phyloP scores from a whole-genome alignment of 1,140 invertebrate genomes.

The Penaeus indicus region DNA sequence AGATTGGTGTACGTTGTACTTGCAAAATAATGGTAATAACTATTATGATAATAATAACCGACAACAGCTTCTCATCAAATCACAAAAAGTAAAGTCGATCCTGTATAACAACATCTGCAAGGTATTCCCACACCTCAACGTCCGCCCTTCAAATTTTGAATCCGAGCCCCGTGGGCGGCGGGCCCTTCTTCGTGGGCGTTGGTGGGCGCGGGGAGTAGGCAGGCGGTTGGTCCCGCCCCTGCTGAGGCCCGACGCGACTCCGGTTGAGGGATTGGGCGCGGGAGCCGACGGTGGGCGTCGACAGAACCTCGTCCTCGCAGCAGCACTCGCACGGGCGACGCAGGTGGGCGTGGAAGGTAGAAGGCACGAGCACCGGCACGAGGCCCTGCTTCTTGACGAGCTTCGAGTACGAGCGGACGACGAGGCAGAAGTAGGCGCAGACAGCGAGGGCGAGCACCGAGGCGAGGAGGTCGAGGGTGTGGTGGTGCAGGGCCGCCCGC shows the following conservation, averaged over 20 bases:
- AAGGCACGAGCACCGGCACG: conserved; percentile 46
- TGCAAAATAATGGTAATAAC: too few relatives aligned
- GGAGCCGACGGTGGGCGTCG: conserved; percentile 23
- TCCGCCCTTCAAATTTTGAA: conserved; percentile 36
- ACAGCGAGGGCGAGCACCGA: conserved; percentile 45
- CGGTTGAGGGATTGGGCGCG: background rate
- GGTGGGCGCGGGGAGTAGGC: background rate
- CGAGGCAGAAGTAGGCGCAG: conserved; percentile 53
- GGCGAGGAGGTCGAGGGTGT: conserved; percentile 50
- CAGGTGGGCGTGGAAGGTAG: conserved; percentile 19
- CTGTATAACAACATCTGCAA: too few relatives aligned
- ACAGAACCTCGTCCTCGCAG: background rate
- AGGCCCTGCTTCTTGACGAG: conserved; percentile 50
- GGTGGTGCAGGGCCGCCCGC: conserved; percentile 39
- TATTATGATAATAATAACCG: too few relatives aligned
- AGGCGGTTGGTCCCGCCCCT: background rate
- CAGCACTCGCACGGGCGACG: background rate
- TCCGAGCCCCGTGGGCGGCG: conserved; percentile 47
- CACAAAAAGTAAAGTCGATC: too few relatives aligned
- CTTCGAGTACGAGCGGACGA: conserved; percentile 49
- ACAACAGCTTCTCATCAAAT: too few relatives aligned
- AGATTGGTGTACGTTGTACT: too few relatives aligned
- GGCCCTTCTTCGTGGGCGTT: conserved; percentile 32
- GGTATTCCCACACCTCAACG: too few relatives aligned
- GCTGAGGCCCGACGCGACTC: background rate